phyloP scores from a whole-genome alignment of 1,140 invertebrate species.

The Orchesella cincta region DNA sequence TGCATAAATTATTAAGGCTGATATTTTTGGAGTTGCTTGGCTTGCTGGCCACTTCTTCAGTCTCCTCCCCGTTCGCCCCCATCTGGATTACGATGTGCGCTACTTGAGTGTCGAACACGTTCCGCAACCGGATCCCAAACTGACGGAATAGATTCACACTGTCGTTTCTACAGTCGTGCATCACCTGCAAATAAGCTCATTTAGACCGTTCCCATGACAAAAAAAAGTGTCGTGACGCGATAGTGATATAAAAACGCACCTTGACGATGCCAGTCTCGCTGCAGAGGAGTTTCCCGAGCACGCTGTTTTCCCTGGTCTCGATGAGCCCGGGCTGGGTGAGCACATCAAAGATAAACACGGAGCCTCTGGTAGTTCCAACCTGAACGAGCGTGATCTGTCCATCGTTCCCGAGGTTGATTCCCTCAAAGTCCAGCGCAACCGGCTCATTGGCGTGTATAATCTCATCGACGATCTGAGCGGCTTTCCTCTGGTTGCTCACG shows the following conservation, averaged over 20 bases:
- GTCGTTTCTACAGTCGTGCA: slow-evolving; percentile 92
- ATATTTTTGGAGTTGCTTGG: slow-evolving; percentile 72
- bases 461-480: slow-evolving; percentile 70
- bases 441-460: slow-evolving; percentile 63
- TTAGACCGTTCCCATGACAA: not conserved
- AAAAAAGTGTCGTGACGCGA: no score
- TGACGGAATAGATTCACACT: slow-evolving; percentile 85
- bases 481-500: slow-evolving; percentile 74
- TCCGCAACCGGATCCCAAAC: slow-evolving; percentile 79
- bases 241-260: no score
- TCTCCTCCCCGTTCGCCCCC: slow-evolving; percentile 61
- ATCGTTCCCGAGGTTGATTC: slow-evolving; percentile 82
- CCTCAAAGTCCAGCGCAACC: slow-evolving; percentile 85
- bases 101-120: slow-evolving; percentile 94
- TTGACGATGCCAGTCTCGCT: slow-evolving; percentile 63
- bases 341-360: slow-evolving; percentile 76
- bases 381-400: slow-evolving; percentile 83
- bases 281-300: not conserved
- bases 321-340: slow-evolving; percentile 80
- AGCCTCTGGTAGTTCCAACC: slow-evolving; percentile 51
- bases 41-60: not conserved
- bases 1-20: slow-evolving; percentile 83
- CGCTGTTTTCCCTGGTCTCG: slow-evolving; percentile 52
- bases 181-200: slow-evolving; percentile 63
- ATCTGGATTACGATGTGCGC: slow-evolving; percentile 89